These are phyloP conservation scores for Tetranychus piercei DNA, from an alignment of 2,888 invertebrate species.

Conservation along the genomic window DNA sequence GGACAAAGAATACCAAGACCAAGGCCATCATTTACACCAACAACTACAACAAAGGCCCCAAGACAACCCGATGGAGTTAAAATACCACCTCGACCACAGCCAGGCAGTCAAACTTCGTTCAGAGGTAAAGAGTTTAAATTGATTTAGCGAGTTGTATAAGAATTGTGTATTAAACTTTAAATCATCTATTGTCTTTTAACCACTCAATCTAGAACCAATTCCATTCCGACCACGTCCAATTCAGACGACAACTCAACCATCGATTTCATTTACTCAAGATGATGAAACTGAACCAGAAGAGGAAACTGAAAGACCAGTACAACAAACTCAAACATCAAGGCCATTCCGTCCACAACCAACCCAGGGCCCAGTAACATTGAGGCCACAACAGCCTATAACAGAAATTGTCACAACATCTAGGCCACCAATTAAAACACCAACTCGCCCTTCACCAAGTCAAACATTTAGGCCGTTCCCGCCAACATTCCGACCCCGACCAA, in stretches of 20 bases:
- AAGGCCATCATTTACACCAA: not conserved
- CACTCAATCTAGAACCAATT: not conserved
- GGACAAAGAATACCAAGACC: slow-evolving; percentile 5
- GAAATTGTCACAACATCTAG: slow-evolving; percentile 6
- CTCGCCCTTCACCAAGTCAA: slow-evolving; percentile 18
- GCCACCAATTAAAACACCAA: slow-evolving; percentile 16
- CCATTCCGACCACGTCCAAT: slow-evolving; percentile 1
- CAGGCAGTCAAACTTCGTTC: not conserved
- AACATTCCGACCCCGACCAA: slow-evolving; percentile 15
- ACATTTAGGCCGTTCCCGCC: slow-evolving; percentile 13
- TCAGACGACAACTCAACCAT: not conserved
- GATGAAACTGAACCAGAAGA: slow-evolving; percentile 1
- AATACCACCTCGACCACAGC: not conserved
- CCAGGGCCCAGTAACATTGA: slow-evolving; percentile 9
- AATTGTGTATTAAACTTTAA: not conserved
- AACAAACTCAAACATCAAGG: slow-evolving; percentile 18
- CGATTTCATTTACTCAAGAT: not conserved
- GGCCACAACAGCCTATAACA: not conserved
- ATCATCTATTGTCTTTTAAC: not conserved
- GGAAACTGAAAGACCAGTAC: slow-evolving; percentile 13
- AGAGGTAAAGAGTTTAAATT: not conserved
- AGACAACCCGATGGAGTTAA: not conserved
- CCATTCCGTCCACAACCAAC: slow-evolving; percentile 12
- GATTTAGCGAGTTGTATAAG: not conserved
- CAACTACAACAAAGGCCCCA: not conserved